phyloP scores from a whole-genome alignment of 2,113 vertebrate genomes.

The Climacteris rufus region DNA sequence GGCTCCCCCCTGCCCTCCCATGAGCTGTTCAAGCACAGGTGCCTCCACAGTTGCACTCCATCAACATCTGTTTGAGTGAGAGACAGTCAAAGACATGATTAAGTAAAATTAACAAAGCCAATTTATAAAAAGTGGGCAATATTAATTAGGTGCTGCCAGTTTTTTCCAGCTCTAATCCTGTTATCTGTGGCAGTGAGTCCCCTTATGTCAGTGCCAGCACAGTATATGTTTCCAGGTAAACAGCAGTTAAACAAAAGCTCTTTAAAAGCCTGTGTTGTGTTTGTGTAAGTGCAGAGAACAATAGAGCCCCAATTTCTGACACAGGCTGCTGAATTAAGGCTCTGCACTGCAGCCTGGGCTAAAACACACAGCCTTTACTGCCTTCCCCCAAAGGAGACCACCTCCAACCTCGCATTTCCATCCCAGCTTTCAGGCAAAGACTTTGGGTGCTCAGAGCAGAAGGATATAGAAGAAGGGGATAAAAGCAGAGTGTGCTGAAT shows the following conservation, averaged over 20 bases:
- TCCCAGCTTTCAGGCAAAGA: background rate
- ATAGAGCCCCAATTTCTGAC: background rate
- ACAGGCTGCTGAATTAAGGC: background rate
- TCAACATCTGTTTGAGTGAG: background rate
- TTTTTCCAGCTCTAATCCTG: background rate
- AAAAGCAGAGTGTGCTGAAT: background rate
- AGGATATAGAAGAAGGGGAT: background rate
- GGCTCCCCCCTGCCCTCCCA: background rate
- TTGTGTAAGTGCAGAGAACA: slow-evolving; percentile 28
- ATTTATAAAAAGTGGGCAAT: background rate
- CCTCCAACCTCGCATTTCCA: background rate
- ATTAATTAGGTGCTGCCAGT: background rate
- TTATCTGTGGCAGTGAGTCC: background rate
- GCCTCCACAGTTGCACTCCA: background rate
- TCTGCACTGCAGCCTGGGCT: background rate
- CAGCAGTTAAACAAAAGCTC: slow-evolving; percentile 25
- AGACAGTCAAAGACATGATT: background rate
- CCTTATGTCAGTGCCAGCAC: background rate
- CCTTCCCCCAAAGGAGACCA: background rate
- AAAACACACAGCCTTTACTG: background rate
- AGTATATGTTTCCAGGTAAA: slow-evolving; percentile 46
- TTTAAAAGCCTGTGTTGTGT: background rate
- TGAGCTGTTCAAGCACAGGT: background rate
- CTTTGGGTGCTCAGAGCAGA: background rate
- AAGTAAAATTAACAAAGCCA: background rate